Base-by-base conservation (phyloP, 2,797 vertebrate genomes). In the Enteromius unitaeniatus region DNA sequence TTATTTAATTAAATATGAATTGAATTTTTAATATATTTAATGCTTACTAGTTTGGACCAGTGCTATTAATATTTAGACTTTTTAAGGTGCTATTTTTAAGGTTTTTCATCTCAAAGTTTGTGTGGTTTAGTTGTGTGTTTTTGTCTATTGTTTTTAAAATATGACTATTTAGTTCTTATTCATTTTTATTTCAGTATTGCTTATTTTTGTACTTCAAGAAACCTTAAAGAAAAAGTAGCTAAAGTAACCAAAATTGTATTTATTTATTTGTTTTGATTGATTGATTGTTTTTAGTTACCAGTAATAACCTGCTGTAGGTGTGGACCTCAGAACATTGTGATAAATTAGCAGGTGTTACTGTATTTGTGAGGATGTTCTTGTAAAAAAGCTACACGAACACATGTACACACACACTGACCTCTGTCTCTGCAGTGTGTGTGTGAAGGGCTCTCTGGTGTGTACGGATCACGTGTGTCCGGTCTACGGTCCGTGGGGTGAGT, bases 381-480 rank as follows among this genome's bases (percentile, higher is more conserved):
- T 42, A 3, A 23, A 42, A 69, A 23, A 8, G 19, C 69, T 49
- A 14, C 28, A 67, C 51, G 21, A 51, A 64, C 15, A 49, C 79
- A 75, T 31, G 15, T 6, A 23, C 62, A 19, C 31, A 17, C 31
- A 75, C n/a, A 37, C 34, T 11, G 45, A 45, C 28, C 45, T 62
- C n/a, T 74, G 31, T 58, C 13, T 47, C 21, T 47, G 1, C 91
- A 99, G 97, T 85, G 91, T 95, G 19, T 99, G 97, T 89, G 77
- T 88, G 72, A 96, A 96, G 0, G 96, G 96, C 42, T 94, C 94
- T 8, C 90, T 97, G 81, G 67, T 42, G 3, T 98, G 97, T 87
- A 93, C 93, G 0, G 72, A 76, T 9, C 85, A 70, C 0, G 69
- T 84, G 13, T 98, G 97, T 81, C 95, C 95, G 0, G 67, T 91